Base-by-base conservation (phyloP, 2,797 vertebrate genomes). In the Paguma larvata region DNA sequence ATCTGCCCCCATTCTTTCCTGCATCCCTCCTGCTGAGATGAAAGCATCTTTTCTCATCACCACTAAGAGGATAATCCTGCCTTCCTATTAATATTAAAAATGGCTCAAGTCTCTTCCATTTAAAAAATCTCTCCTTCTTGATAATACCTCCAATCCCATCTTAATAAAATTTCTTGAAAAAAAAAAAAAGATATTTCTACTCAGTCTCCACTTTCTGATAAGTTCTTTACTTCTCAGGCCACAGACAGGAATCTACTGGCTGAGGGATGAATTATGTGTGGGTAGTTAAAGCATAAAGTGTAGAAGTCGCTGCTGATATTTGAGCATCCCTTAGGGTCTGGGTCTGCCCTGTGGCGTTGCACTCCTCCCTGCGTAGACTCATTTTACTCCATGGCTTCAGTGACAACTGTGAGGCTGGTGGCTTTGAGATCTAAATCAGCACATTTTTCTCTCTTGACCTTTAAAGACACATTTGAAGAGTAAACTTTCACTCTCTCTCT, bases 21-120 rank as follows among this genome's bases (percentile, higher is more conserved):
- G 23, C 59, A 63, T 41, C 11, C 32, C 18, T 85, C 62, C 82
- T 92, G 27, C 77, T 56, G 68, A 83, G 34, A 92, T 82, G 38
- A 94, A 93, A 97, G 34, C 68, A 70, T 83, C 32, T 46, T 77
- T 78, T 86, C 13, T 62, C 79, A 38, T 72, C 63, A 25, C 38
- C n/a, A 32, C 23, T 56, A 7, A 90, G 38, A 78, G 25, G 3
- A 94, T 82, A 88, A 82, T 70, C 5, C 12, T n/a, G 73, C 21
- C 88, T 91, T 96, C 68, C 68, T 41, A 51, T 70, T 41, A 82
- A 67, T 75, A 72, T 48, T 96, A 79, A 85, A 92, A 94, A 78
- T 56, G 27, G 1, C 13, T 72, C 46, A 56, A n/a, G 19, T 78
- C 48, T 87, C 21, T 85, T 34, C 27, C 41, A 34, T 79, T 85